These are phyloP conservation scores for Plecturocebus donacophilus DNA, from an alignment of 2,113 vertebrate species.

Conservation along the genomic window DNA sequence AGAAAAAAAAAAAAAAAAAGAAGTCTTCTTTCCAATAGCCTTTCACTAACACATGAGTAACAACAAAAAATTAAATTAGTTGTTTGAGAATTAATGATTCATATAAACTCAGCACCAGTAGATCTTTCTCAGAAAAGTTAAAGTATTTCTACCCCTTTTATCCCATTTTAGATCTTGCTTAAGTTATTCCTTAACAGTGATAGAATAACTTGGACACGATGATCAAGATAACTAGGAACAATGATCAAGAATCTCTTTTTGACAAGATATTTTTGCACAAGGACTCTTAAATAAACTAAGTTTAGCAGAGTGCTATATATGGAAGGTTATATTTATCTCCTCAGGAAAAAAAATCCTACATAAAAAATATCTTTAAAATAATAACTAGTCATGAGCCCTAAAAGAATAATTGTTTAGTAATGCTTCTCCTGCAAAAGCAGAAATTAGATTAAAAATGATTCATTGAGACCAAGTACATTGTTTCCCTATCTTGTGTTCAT, in stretches of 20 bases:
- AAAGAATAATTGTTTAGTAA: background rate
- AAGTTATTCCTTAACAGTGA: background rate
- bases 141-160: background rate
- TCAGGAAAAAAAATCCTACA: background rate
- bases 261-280: constrained; percentile 21
- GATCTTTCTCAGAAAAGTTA: background rate
- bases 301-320: background rate
- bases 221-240: background rate
- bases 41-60: background rate
- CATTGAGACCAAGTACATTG: background rate
- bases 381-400: constrained; percentile 13
- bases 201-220: background rate
- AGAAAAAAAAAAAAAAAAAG: no score
- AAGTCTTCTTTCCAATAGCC: background rate
- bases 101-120: background rate
- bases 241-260: background rate
- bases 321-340: background rate
- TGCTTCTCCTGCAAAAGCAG: background rate
- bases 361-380: constrained; percentile 39
- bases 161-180: background rate
- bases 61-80: background rate
- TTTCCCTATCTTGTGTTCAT: background rate
- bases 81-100: constrained; percentile 43
- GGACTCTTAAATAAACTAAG: constrained; percentile 16
- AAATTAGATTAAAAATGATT: constrained; percentile 14